These are phyloP conservation scores for Plemyria rubiginata DNA, from an alignment of 2,888 invertebrate species.

Conservation along the genomic window DNA sequence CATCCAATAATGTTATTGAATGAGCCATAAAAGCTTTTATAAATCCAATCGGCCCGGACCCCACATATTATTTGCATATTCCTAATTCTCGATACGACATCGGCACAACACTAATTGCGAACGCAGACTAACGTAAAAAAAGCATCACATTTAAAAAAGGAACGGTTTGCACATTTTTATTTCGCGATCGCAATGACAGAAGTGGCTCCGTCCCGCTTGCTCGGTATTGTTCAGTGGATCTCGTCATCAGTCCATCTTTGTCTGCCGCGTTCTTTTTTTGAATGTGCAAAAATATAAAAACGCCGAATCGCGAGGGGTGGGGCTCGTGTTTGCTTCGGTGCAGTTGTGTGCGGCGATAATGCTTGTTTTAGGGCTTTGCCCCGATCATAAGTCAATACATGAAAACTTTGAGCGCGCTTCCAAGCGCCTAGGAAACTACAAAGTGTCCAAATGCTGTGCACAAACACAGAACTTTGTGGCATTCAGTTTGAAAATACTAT, in stretches of 20 bases:
- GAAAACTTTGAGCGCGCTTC: constrained; percentile 48
- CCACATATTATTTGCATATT: constrained; percentile 72
- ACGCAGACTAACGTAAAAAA: constrained; percentile 84
- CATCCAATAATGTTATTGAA: constrained; percentile 55
- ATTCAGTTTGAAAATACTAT: constrained; percentile 10
- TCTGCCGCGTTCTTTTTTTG: constrained; percentile 80
- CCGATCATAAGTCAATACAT: constrained; percentile 82
- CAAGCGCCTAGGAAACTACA: constrained; percentile 44
- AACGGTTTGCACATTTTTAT: constrained; percentile 83
- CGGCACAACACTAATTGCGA: constrained; percentile 83
- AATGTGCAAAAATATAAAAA: constrained; percentile 85
- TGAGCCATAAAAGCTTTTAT: constrained; percentile 65
- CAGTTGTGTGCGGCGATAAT: constrained; percentile 78
- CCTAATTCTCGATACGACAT: constrained; percentile 71
- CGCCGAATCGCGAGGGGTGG: constrained; percentile 76
- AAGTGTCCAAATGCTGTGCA: constrained; percentile 42
- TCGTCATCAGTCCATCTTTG: constrained; percentile 84
- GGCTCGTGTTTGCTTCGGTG: constrained; percentile 62
- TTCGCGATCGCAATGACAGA: constrained; percentile 78
- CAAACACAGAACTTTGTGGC: constrained; percentile 43
- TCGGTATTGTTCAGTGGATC: constrained; percentile 73
- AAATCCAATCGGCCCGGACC: constrained; percentile 48
- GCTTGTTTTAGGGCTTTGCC: constrained; percentile 80
- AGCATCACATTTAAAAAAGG: constrained; percentile 83
- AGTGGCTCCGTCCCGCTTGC: constrained; percentile 75